A percentile compares a stretch with the other conserved stretches of the same genome.
Evolutionary conservation across 2,797 vertebrate genomes (phyloP).

Genomic region (Uromys caudimaculatus): DNA sequence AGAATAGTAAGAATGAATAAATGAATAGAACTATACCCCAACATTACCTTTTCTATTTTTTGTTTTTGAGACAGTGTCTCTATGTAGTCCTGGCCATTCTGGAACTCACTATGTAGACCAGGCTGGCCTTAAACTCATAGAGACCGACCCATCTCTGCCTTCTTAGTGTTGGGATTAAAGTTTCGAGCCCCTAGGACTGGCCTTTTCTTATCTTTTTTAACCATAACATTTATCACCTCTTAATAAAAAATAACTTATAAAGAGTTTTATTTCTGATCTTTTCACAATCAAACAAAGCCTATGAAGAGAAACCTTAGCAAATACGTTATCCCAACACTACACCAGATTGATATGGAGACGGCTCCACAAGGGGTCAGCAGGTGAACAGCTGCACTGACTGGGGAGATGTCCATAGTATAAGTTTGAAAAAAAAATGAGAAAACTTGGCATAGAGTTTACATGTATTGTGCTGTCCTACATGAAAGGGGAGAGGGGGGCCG

Average conservation of each 20-base stretch:
- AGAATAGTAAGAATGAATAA: neutral
- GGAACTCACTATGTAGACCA: neutral
- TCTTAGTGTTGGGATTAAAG: neutral
- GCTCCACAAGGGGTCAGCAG: neutral
- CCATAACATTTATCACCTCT: neutral
- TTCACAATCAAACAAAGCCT: neutral
- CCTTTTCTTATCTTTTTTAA: constrained; percentile 1
- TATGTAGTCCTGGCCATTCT: neutral
- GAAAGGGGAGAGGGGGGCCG: neutral
- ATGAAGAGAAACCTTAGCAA: neutral
- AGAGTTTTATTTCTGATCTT: constrained; percentile 1
- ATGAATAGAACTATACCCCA: neutral
- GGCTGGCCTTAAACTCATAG: neutral
- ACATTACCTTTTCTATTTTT: neutral
- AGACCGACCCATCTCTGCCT: neutral
- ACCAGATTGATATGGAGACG: neutral
- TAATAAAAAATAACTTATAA: constrained; percentile 3
- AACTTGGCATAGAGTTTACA: neutral
- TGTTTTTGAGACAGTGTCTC: neutral
- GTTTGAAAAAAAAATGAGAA: neutral
- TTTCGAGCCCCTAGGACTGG: neutral
- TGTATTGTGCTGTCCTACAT: neutral
- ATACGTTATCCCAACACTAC: neutral
- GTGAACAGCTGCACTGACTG: neutral
- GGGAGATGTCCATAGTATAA: neutral